Evolutionary conservation across 2,888 invertebrate genomes (phyloP).

Genomic region (Drosophila emarginata): DNA sequence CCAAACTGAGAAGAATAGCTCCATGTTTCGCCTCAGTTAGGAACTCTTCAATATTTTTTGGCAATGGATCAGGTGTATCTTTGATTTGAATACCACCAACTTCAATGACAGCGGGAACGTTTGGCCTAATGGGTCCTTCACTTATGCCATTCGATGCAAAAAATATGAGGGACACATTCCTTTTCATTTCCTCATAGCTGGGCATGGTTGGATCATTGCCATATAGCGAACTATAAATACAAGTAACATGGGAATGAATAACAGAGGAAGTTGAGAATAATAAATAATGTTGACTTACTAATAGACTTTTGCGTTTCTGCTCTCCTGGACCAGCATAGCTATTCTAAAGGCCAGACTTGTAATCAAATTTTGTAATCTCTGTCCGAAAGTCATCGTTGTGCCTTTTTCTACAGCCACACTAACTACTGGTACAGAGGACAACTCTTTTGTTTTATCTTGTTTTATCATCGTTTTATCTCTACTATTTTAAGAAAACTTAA

Average conservation of each 20-base stretch:
- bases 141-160: slow-evolving; percentile 67
- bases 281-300: slow-evolving; percentile 36
- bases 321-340: slow-evolving; percentile 18
- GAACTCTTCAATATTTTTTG: slow-evolving; percentile 64
- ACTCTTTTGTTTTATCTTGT: too few species aligned
- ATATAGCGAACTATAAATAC: slow-evolving; percentile 22
- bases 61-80: slow-evolving; percentile 71
- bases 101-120: slow-evolving; percentile 75
- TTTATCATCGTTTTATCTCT: too few species aligned
- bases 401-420: slow-evolving; percentile 37
- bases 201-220: slow-evolving; percentile 46
- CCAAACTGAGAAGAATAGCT: slow-evolving; percentile 82
- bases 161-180: slow-evolving; percentile 71
- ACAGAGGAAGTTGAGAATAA: not conserved
- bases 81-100: slow-evolving; percentile 80
- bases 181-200: slow-evolving; percentile 51
- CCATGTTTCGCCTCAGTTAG: slow-evolving; percentile 76
- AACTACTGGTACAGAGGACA: slow-evolving; percentile 61
- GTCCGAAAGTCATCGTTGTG: slow-evolving; percentile 44
- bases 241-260: not conserved
- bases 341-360: slow-evolving; percentile 10
- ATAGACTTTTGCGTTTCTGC: slow-evolving; percentile 40
- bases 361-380: slow-evolving; percentile 54
- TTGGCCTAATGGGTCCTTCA: slow-evolving; percentile 74
- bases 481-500: too few species aligned